A percentile compares a stretch with the other conserved stretches of the same genome.
Evolutionary conservation across 2,797 vertebrate genomes (phyloP).

Genomic region (Alca torda): DNA sequence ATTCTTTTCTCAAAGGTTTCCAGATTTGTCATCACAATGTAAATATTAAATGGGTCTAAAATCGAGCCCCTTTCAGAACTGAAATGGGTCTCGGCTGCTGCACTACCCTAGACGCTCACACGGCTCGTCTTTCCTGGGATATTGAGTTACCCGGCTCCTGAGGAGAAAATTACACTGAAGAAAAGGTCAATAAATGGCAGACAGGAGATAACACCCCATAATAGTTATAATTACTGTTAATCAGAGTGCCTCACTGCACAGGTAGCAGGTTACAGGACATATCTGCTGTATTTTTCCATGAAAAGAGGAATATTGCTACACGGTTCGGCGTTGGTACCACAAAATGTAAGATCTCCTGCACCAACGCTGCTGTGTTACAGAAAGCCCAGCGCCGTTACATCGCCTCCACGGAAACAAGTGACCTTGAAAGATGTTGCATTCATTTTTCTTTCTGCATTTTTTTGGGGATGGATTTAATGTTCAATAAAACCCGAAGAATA

Average conservation of each 20-base stretch:
- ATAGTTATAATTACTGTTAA: neutral
- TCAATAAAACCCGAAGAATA: conserved; percentile 41
- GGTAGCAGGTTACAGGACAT: neutral
- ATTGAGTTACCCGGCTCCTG: neutral
- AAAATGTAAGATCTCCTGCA: neutral
- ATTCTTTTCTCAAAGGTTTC: neutral
- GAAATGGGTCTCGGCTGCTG: accelerated
- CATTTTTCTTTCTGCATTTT: conserved; percentile 14
- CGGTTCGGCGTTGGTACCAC: accelerated
- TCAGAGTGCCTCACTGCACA: neutral
- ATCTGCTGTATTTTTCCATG: neutral
- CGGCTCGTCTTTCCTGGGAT: neutral
- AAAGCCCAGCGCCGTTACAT: neutral
- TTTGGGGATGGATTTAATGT: conserved; percentile 4
- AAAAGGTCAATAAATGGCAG: neutral
- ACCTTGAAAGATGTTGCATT: neutral
- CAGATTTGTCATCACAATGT: neutral
- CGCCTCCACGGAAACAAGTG: neutral
- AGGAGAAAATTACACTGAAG: neutral
- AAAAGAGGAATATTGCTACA: neutral
- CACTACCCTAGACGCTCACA: neutral
- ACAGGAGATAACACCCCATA: neutral
- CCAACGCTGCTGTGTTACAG: neutral
- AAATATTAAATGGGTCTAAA: neutral
- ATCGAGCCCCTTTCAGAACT: neutral